Base-by-base conservation (phyloP, 2,797 vertebrate genomes). In the Macrochelys suwanniensis region DNA sequence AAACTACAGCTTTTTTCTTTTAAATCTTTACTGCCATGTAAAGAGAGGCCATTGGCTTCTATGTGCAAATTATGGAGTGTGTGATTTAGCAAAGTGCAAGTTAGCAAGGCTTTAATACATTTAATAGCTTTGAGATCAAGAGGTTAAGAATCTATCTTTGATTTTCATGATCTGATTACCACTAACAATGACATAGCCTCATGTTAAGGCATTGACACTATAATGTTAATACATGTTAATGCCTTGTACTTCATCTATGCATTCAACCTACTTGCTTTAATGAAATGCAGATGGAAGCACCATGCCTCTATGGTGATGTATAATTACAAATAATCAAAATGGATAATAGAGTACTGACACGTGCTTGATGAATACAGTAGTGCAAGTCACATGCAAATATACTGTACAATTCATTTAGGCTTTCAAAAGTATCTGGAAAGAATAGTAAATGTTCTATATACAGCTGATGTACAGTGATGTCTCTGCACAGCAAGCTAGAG, bases 381-480 rank as follows among this genome's bases (percentile, higher is more conserved):
- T 2, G 0, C 3, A 47, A 6, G 21, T 11, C 50, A 1, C 11
- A 5, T 77, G 31, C 2, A 84, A 19, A 42, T 42, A 61, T 0
- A 6, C 1, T 19, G 42, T 49, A 42, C 17, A 23, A 26, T 47
- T 25, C 26, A 1, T 56, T 82, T 84, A 37, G 25, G 53, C 6
- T 82, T 89, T 53, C 33, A 92, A 76, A 57, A 4, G 7, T 54
- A 53, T 10, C 1, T 90, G 33, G 16, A 76, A 26, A 88, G 76
- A 87, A 83, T 3, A 61, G 5, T 5, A 90, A 71, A 1, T 31
- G 47, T 71, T 6, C 11, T 71, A 37, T 16, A 78, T 7, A 68
- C 85, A 80, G 4, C 4, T 82, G 11, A 19, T 31, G 21, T 49
- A 49, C 9, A 31, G 37, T 50, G 51, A 54, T 23, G 31, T 7